Evolutionary conservation across 2,888 invertebrate genomes (phyloP), one percentile per base, ranked within the genome.

Genomic region (Epinotia demarniana): DNA sequence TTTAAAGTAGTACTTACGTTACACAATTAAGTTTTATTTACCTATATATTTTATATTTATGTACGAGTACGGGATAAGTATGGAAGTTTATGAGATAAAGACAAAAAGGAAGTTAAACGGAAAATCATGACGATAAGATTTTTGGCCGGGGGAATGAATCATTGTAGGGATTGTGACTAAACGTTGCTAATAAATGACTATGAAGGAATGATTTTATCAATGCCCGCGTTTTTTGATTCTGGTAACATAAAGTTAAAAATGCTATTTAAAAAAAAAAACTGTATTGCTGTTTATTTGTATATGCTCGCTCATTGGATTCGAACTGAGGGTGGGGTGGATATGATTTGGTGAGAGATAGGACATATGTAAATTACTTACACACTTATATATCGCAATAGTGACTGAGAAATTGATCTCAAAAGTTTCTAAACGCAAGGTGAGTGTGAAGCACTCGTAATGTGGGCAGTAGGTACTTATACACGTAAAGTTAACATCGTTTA

Each of bases 371-470:
- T 46, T 58, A 60, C 60, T 46, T 69, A 60, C 43, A 60, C 12
- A 69, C 68, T 43, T 68, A 58, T 68, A 23, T 68, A 58, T 60
- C 69, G 69, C 58, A 46, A 69, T 23, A 58, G 68, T 60, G 69
- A 60, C 60, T 69, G 69, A 68, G 72, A 53, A 57, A 73, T 91
- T 92, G 92, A 92, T 92, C 92, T 91, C 87, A 89, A 78, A 88
- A 90, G 88, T 89, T 86, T 85, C 88, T 90, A 92, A 92, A 92
- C 92, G 92, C 92, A 69, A 63, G 18, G n/a, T n/a, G 57, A 57
- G 72, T 33, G 23, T 18, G 23, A 72, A 64, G 63, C 57, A 72
- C 64, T 27, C 58, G 46, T 46, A 58, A 6, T 43, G 23, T 27
- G n/a, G 46, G 12, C n/a, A n/a, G n/a, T 53, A 53, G 53, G 53